phyloP scores from a whole-genome alignment of 2,113 vertebrate species.

The Origma solitaria region DNA sequence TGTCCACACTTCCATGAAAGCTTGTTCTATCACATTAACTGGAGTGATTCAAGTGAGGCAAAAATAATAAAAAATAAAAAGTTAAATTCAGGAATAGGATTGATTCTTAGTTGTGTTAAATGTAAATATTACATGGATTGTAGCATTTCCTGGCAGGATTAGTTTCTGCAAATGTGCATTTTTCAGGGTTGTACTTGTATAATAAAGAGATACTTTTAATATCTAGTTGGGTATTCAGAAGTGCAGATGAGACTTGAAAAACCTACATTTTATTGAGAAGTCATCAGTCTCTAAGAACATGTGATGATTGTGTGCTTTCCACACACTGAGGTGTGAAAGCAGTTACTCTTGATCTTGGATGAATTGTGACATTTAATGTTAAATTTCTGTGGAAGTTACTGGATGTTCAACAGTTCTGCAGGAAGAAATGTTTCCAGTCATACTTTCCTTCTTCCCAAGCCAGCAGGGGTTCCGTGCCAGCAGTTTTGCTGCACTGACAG shows the following conservation, averaged over 20 bases:
- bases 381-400: background rate
- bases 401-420: background rate
- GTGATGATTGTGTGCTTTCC: background rate
- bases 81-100: background rate
- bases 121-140: background rate
- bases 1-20: background rate
- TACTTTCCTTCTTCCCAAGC: conserved; percentile 10
- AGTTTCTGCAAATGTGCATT: background rate
- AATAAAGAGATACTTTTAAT: background rate
- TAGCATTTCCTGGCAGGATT: background rate
- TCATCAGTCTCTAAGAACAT: background rate
- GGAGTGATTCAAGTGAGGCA: background rate
- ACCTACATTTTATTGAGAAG: background rate
- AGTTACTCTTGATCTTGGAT: background rate
- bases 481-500: background rate
- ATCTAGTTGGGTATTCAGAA: background rate
- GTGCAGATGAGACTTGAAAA: background rate
- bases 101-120: background rate
- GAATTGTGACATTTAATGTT: background rate
- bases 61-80: background rate
- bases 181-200: background rate
- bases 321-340: background rate
- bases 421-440: background rate
- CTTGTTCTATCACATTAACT: background rate
- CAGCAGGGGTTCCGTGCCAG: background rate